A percentile compares a stretch with the other conserved stretches of the same genome.
These are phyloP conservation scores for Pseudolycoriella hygida DNA, from an alignment of 2,888 invertebrate species.

Conservation along the genomic window DNA sequence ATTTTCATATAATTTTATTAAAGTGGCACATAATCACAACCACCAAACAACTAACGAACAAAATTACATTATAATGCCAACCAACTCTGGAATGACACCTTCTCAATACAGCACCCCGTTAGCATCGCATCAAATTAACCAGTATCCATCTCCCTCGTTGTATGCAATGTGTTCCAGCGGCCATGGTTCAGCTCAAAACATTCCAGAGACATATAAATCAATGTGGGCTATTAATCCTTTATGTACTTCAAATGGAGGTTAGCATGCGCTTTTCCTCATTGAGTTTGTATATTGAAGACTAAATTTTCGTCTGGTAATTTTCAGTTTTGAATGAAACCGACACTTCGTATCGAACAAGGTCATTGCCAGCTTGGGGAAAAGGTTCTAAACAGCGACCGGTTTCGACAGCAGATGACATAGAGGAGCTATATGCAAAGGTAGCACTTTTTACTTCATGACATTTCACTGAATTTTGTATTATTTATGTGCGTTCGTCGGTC, in stretches of 20 bases:
- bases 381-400: conserved; percentile 44
- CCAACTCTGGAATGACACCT: conserved; percentile 9
- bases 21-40: conserved; percentile 10
- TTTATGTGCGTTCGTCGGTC: too few species aligned
- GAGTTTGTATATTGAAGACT: not conserved
- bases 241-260: conserved; percentile 49
- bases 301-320: too few species aligned
- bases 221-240: conserved; percentile 14
- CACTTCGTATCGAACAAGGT: conserved; percentile 38
- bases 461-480: too few species aligned
- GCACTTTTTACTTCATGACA: too few species aligned
- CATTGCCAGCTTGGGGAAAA: conserved; percentile 53
- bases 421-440: conserved; percentile 53
- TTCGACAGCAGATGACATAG: conserved; percentile 48
- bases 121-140: conserved; percentile 8
- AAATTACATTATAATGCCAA: conserved; percentile 10
- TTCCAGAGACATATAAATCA: conserved; percentile 14
- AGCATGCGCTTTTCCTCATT: conserved; percentile 23
- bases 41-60: conserved; percentile 8
- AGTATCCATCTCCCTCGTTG: conserved; percentile 8
- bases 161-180: conserved; percentile 3
- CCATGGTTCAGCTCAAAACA: conserved; percentile 8
- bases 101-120: conserved; percentile 13
- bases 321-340: conserved; percentile 44
- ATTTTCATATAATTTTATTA: too few species aligned